Conservation (phyloP, 2,113 vertebrate species). For the Brachypteracias leptosomus region DNA sequence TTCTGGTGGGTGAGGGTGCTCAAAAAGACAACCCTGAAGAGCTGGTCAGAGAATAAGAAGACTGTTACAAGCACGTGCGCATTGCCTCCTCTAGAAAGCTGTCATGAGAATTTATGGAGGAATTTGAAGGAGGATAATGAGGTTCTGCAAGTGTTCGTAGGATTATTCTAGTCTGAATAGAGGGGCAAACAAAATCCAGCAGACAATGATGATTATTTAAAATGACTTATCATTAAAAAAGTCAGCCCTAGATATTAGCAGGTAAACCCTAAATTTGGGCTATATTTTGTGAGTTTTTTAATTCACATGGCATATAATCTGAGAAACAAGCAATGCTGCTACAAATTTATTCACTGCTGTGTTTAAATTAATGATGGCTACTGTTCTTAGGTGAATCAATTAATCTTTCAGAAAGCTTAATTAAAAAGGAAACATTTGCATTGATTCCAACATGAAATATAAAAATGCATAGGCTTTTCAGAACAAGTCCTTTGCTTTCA, state of each 20-base stretch:
- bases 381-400: not conserved
- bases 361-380: not conserved
- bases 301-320: not conserved
- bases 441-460: not conserved
- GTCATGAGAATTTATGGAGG: not conserved
- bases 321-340: not conserved
- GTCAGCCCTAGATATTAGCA: not conserved
- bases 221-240: not conserved
- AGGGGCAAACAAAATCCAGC: not conserved
- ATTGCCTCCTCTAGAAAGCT: not conserved
- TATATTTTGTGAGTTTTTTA: not conserved
- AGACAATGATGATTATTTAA: not conserved
- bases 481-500: not conserved
- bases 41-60: not conserved
- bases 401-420: not conserved
- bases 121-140: not conserved
- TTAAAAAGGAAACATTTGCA: not conserved
- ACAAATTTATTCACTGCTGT: not conserved
- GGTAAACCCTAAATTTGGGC: not conserved
- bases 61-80: not conserved
- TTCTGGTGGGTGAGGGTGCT: not conserved
- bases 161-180: not conserved
- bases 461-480: not conserved
- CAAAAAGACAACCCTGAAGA: not conserved
- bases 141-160: not conserved